A percentile compares a stretch with the other conserved stretches of the same genome.
These are phyloP conservation scores for Eilema griseolum DNA, from an alignment of 2,888 invertebrate species.

Conservation along the genomic window DNA sequence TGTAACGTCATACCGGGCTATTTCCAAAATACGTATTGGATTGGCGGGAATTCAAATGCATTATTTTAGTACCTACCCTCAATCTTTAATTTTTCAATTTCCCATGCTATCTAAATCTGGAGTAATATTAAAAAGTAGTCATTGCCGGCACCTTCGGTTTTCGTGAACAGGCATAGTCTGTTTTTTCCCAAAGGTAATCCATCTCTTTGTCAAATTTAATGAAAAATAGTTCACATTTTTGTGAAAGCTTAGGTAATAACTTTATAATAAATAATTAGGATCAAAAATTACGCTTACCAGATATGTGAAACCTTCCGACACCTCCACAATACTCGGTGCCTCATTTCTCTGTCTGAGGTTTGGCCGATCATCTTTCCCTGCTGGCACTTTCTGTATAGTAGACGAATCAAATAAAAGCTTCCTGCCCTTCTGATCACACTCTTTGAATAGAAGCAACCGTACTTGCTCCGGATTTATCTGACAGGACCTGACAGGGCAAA, in stretches of 20 bases:
- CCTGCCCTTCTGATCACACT: constrained; percentile 94
- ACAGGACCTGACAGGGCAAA: constrained; percentile 77
- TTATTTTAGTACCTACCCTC: background rate
- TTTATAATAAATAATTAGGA: background rate
- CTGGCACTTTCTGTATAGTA: constrained; percentile 87
- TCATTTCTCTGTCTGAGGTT: constrained; percentile 64
- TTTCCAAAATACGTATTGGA: too few species aligned
- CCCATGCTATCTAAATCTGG: too few species aligned
- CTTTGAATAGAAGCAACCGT: constrained; percentile 93
- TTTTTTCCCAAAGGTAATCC: too few species aligned
- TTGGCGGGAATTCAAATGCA: too few species aligned
- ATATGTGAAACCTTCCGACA: constrained; percentile 88
- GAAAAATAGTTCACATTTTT: too few species aligned
- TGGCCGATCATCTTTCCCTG: constrained; percentile 77
- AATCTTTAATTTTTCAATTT: background rate
- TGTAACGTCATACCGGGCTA: too few species aligned
- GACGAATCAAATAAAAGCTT: constrained; percentile 94
- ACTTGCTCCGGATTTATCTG: constrained; percentile 91
- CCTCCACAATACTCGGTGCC: constrained; percentile 85
- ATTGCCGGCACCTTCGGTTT: too few species aligned
- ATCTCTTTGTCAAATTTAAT: too few species aligned
- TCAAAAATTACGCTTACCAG: constrained; percentile 81
- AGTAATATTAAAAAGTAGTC: background rate
- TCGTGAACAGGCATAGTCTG: too few species aligned
- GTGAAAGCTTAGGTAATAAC: too few species aligned